These are phyloP conservation scores for Anthoscopus minutus DNA, from an alignment of 2,113 vertebrate species.

Conservation along the genomic window DNA sequence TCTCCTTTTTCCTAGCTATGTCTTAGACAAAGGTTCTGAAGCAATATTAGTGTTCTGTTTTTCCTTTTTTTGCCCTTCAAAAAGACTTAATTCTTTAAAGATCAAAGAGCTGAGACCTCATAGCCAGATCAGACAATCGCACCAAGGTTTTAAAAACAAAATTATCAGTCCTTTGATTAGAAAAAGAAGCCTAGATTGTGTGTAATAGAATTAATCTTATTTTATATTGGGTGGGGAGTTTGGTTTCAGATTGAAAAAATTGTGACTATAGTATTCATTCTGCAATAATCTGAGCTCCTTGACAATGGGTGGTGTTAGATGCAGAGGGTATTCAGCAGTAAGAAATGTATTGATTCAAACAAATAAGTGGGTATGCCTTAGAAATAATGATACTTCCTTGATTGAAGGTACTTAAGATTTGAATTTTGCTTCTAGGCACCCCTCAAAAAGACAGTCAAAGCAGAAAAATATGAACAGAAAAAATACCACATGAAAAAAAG, in stretches of 20 bases:
- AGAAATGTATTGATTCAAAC: neutral
- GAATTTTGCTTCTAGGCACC: neutral
- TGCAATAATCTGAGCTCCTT: neutral
- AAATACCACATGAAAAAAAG: neutral
- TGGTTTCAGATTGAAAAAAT: neutral
- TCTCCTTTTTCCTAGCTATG: neutral
- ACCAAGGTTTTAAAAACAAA: neutral
- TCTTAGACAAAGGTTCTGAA: neutral
- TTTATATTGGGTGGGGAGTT: neutral
- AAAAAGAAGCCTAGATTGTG: neutral
- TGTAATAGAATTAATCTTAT: neutral
- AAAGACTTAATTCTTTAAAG: neutral
- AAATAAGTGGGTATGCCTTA: neutral
- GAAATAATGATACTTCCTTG: neutral
- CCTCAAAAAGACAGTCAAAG: neutral
- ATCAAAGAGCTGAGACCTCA: neutral
- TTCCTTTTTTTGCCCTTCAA: neutral
- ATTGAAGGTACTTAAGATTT: neutral
- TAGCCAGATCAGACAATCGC: neutral
- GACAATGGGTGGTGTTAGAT: neutral
- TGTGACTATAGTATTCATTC: neutral
- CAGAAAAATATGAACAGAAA: neutral
- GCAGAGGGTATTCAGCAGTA: neutral
- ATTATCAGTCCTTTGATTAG: neutral
- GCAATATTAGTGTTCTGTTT: neutral